These are phyloP conservation scores for Harpagifer antarcticus DNA, from an alignment of 2,797 vertebrate genomes.

Conservation along the genomic window DNA sequence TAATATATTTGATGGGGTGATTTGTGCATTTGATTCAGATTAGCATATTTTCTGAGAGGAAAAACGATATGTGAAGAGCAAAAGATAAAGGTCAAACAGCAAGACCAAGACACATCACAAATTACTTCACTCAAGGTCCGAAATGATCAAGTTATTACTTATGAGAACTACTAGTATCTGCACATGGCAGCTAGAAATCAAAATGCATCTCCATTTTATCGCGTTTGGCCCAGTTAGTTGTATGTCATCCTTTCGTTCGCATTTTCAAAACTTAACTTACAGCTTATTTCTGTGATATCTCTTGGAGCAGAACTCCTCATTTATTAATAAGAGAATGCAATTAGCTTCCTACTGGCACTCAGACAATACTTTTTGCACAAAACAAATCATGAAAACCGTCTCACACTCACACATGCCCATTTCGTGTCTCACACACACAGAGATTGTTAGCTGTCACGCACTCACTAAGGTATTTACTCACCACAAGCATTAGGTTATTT, in stretches of 20 bases:
- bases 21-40: background rate
- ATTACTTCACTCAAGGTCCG: background rate
- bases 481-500: conserved; percentile 25
- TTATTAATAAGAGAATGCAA: conserved; percentile 76
- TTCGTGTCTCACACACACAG: conserved; percentile 9
- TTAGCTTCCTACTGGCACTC: conserved; percentile 60
- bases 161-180: conserved; percentile 4
- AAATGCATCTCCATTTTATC: conserved; percentile 29
- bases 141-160: conserved; percentile 26
- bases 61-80: background rate
- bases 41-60: background rate
- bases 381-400: conserved; percentile 65
- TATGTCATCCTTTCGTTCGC: too few relatives aligned
- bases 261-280: too few relatives aligned
- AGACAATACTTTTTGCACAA: conserved; percentile 53
- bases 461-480: background rate
- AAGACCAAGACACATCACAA: background rate
- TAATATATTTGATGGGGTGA: background rate
- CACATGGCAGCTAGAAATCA: conserved; percentile 7
- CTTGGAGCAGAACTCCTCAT: conserved; percentile 64
- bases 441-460: too few relatives aligned
- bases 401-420: conserved; percentile 34
- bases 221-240: background rate
- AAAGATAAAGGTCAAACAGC: background rate
- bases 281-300: conserved; percentile 65